Evolutionary conservation across 92 coral and sea anemone species (phyloP), one percentile per base, ranked within the genome.

Genomic region (Blastomussa wellsi): DNA sequence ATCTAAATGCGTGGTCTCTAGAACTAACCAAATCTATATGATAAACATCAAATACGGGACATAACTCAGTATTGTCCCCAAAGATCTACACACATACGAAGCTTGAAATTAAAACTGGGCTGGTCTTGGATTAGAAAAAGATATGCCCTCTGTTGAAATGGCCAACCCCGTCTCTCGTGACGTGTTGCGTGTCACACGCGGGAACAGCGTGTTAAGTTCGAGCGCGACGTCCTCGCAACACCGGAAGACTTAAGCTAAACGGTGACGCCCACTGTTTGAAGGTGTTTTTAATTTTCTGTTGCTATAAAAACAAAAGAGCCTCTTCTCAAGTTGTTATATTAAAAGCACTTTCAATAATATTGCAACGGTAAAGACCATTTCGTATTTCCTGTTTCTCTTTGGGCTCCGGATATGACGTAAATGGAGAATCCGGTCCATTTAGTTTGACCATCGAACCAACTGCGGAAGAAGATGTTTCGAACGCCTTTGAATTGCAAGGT

Each of bases 381-480:
- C 87, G 80, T 83, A 42, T 75, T 74, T 83, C 87, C 87, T 83
- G 64, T 59, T 60, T 62, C 51, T 39, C 48, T 13, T 83, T 37
- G 60, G 49, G 32, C 80, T 78, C 80, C 87, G 87, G 87, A 83
- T 74, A 64, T 83, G 79, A 83, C 87, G 87, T 64, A 71, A 75
- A 83, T 5, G 75, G 87, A 41, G 65, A 8, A 66, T 74, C 80
- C 87, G 80, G 87, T 52, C 16, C 52, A 26, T 79, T 49, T 72
- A 22, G 26, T n/a, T 33, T 51, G 78, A 16, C 28, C 67, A 47
- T 8, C n/a, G 28, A 55, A n/a, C 86, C 86, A 71, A 36, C 78
- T 36, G 51, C 48, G 86, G 78, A 82, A 82, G 86, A 51, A 67
- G 28, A 52, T 39, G 48, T n/a, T 81, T 70, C 29, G 57, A 81